Base-by-base conservation (phyloP, 2,797 vertebrate genomes). In the Falco peregrinus region DNA sequence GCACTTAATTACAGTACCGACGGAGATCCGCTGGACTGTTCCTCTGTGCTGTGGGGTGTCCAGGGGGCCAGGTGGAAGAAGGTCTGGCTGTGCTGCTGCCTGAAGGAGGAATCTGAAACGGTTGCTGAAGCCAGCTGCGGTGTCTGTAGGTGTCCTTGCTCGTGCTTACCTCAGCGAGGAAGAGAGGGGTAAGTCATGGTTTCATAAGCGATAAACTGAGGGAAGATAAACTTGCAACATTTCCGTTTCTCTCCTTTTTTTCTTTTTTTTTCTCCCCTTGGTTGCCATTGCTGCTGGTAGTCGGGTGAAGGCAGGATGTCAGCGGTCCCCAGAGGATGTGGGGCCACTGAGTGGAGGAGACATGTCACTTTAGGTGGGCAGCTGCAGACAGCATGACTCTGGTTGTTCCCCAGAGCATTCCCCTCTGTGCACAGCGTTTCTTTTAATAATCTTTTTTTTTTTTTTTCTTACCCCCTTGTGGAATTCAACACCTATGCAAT, bases 141-240 rank as follows among this genome's bases (percentile, higher is more conserved):
- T 8, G 18, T 29, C 11, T 57, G 21, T 31, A 65, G 51, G 12
- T 67, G 76, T 48, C 73, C 61, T 64, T 74, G 57, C 54, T 84
- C 16, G 17, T 1, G 0, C 57, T 71, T 59, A 77, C 83, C 61
- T 88, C 6, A 3, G 17, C 54, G 50, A 75, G 61, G 54, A 54
- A 25, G 37, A 74, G 67, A 64, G 15, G 47, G 4, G 56, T 67
- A 74, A 50, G 57, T 65, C 26, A 3, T 10, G 13, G 50, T 88
- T 96, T 96, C 93, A 12, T 56, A 79, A 92, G 79, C 51, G 61
- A 78, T 71, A 88, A 90, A 76, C 77, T 11, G 13, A 85, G 84
- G 77, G 84, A 71, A 86, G 81, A 47, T 28, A 82, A 56, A 20
- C 45, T 89, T 97, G 90, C 95, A 95, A 70, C 74, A 39, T 87